These are phyloP conservation scores for Drosophila repletoides DNA, from an alignment of 1,140 invertebrate species.

Conservation along the genomic window DNA sequence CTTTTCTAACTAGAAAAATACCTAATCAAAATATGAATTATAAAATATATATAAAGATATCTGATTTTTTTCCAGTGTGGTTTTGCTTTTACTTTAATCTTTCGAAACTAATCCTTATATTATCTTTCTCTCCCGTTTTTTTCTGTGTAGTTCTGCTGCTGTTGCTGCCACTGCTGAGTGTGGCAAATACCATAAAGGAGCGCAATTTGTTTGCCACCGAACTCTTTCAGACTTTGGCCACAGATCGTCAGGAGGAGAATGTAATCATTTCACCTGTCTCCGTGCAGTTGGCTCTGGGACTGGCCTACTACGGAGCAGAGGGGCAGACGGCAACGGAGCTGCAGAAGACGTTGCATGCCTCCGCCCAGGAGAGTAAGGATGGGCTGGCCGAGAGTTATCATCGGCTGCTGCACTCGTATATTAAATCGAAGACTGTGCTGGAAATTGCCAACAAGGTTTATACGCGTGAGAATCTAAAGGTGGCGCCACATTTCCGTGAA, in stretches of 20 bases:
- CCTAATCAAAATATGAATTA: too few species aligned
- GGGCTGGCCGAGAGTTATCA: slow-evolving; percentile 73
- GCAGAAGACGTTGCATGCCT: slow-evolving; percentile 69
- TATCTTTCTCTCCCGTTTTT: not conserved
- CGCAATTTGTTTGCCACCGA: slow-evolving; percentile 78
- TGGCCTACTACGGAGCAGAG: slow-evolving; percentile 77
- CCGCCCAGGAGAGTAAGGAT: slow-evolving; percentile 74
- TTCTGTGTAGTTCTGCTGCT: slow-evolving; percentile 28
- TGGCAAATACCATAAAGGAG: slow-evolving; percentile 68
- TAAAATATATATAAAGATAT: too few species aligned
- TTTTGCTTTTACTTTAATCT: too few species aligned
- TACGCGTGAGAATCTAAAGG: slow-evolving; percentile 61
- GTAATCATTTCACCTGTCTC: slow-evolving; percentile 78
- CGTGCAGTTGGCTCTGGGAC: slow-evolving; percentile 68
- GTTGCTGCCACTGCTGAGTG: slow-evolving; percentile 18
- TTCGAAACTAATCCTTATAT: too few species aligned
- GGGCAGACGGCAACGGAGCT: slow-evolving; percentile 68
- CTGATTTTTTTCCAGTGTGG: too few species aligned
- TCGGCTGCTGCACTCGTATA: slow-evolving; percentile 68
- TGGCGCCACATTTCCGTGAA: slow-evolving; percentile 62
- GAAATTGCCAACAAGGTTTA: slow-evolving; percentile 80
- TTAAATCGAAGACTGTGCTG: slow-evolving; percentile 75
- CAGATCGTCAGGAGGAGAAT: slow-evolving; percentile 74
- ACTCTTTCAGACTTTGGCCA: slow-evolving; percentile 76
- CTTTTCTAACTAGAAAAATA: too few species aligned